Percentiles rank a stretch among this genome's conserved stretches.
Conservation (phyloP, 2,797 vertebrate genomes). For the Falco novaeseelandiae region DNA sequence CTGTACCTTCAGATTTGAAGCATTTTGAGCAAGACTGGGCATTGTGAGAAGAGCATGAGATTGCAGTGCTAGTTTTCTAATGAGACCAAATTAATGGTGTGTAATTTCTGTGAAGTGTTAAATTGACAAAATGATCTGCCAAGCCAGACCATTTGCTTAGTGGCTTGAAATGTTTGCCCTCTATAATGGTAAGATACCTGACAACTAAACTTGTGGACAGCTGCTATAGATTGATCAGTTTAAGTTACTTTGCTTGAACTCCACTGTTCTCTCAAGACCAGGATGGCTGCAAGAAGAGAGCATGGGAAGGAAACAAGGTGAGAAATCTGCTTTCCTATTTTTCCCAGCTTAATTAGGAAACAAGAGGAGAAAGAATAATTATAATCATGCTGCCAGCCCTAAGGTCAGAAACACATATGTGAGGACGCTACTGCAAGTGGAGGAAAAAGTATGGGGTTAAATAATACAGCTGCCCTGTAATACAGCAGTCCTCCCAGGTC, state of each 20-base stretch:
- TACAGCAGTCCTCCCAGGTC: background rate
- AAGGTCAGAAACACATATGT: background rate
- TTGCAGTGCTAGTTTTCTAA: too few relatives aligned
- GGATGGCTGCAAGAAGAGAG: background rate
- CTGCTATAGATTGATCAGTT: background rate
- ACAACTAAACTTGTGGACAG: background rate
- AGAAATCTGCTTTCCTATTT: too few relatives aligned
- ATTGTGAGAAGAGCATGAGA: background rate
- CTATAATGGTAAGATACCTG: background rate
- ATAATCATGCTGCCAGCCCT: background rate
- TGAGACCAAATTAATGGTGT: too few relatives aligned
- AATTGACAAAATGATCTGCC: background rate
- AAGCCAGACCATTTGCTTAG: background rate
- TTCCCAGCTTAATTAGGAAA: too few relatives aligned
- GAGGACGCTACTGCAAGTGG: background rate
- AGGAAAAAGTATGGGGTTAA: background rate
- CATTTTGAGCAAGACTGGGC: background rate
- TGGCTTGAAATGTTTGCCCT: background rate
- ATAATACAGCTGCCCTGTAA: background rate
- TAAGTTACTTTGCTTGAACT: background rate
- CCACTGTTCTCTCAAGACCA: background rate
- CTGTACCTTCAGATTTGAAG: background rate
- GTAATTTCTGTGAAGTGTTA: background rate
- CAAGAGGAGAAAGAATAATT: too few relatives aligned
- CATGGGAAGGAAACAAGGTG: background rate